Evolutionary conservation across 2,888 invertebrate genomes (phyloP).

Genomic region (Scaeva pyrastri): DNA sequence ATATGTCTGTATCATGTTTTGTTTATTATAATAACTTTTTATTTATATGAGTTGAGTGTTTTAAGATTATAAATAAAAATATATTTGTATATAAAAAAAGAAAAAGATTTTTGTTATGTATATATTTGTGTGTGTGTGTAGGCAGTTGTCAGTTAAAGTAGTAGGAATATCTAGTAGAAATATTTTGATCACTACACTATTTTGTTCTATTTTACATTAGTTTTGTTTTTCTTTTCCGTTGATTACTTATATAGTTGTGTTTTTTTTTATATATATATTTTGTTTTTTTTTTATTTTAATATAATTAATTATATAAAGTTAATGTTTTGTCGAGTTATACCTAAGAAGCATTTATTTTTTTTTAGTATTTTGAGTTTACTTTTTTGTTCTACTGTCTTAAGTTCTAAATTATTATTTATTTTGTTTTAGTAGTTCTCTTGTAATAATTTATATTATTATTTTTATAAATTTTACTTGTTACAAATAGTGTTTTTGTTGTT

Average conservation of each 20-base stretch:
- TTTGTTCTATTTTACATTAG: slow-evolving; percentile 23
- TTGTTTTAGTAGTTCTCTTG: slow-evolving; percentile 33
- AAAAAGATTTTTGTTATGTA: slow-evolving; percentile 55
- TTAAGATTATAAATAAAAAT: slow-evolving; percentile 19
- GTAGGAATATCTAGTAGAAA: slow-evolving; percentile 74
- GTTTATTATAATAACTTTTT: slow-evolving; percentile 28
- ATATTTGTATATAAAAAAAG: too few relatives aligned
- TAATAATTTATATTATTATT: slow-evolving; percentile 31
- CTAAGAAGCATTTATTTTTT: slow-evolving; percentile 54
- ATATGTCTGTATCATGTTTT: slow-evolving; percentile 22
- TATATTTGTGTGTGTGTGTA: slow-evolving; percentile 51
- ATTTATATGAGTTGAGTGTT: background rate
- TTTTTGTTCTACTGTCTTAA: slow-evolving; percentile 56
- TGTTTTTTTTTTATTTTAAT: slow-evolving; percentile 44
- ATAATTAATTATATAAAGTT: background rate
- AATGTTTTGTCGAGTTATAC: slow-evolving; percentile 24
- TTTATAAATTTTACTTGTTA: slow-evolving; percentile 63
- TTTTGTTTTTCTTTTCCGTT: slow-evolving; percentile 29
- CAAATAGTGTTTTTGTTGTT: background rate
- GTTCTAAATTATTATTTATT: slow-evolving; percentile 37
- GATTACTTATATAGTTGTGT: slow-evolving; percentile 49
- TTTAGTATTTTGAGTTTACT: slow-evolving; percentile 5
- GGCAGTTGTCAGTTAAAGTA: slow-evolving; percentile 74
- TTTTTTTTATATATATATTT: slow-evolving; percentile 18
- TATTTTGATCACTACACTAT: slow-evolving; percentile 52